Evolutionary conservation across 1,140 invertebrate species (phyloP), one percentile per base, ranked within the genome.

Genomic region (Sitophilus oryzae): DNA sequence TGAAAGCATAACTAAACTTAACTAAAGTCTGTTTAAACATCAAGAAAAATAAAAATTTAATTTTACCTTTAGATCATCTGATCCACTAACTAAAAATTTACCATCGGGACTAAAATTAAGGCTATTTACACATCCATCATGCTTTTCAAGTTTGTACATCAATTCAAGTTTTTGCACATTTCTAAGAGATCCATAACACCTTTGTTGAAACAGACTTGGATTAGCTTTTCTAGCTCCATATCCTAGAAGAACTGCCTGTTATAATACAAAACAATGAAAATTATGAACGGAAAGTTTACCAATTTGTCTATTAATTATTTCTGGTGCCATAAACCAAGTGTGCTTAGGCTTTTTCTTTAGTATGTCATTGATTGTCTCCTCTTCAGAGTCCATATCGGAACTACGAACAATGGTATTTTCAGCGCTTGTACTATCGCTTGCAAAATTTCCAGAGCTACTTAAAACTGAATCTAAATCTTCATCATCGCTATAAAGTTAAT

Each of bases 81-180:
- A 96, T 3, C 89, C 91, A 70, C 89, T 93, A 0, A 84, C 89
- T 43, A 96, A 70, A 38, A 86, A 73, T 38, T 82, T 82, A 64
- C 82, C 82, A 68, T 80, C 75, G 43, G 81, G 79, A 75, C 93
- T 93, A 71, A 96, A 97, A 74, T 91, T 86, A 34, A 97, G 77
- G 38, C 88, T 84, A 77, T 96, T 96, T 8, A 96, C 92, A 78
- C 93, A 96, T 36, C 92, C 92, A 64, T 76, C 74, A 74, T 96
- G 93, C 58, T 82, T 80, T 23, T 85, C 80, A 64, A 97, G 74
- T 68, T 85, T 83, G 60, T 85, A 81, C 71, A 86, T 81, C 22
- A 92, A 74, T 67, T 92, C 81, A 63, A 97, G 74, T 56, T 88
- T 81, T 71, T 94, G 83, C 5, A 93, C 87, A 59, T 82, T 82